These are phyloP conservation scores for Dendrolimus punctatus DNA, from an alignment of 1,140 invertebrate genomes.

Conservation along the genomic window DNA sequence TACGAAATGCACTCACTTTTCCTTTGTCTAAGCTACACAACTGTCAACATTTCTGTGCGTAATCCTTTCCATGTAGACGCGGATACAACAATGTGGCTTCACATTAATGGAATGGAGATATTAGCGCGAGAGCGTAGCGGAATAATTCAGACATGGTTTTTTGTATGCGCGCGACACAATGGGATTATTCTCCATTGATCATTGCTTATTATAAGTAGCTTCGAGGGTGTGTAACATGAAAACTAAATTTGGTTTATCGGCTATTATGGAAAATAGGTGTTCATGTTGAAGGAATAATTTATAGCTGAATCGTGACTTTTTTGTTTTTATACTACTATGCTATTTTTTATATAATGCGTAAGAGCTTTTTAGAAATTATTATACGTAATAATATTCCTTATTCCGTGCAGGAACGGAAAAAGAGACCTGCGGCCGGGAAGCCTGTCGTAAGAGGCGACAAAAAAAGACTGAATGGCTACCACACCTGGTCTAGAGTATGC, in stretches of 20 bases:
- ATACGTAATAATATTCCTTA: no score
- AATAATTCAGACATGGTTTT: slow-evolving; percentile 68
- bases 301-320: slow-evolving; percentile 61
- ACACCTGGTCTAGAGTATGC: no score
- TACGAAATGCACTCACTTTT: slow-evolving; percentile 40
- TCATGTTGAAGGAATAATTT: slow-evolving; percentile 66
- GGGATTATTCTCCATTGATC: slow-evolving; percentile 70
- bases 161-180: slow-evolving; percentile 62
- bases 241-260: slow-evolving; percentile 72
- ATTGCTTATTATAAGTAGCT: slow-evolving; percentile 69
- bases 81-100: slow-evolving; percentile 35
- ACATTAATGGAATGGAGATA: slow-evolving; percentile 66
- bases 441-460: no score
- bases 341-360: neutral
- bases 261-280: slow-evolving; percentile 71
- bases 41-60: slow-evolving; percentile 56
- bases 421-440: no score
- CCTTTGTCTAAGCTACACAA: slow-evolving; percentile 54
- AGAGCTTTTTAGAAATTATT: no score
- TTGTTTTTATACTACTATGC: slow-evolving; percentile 23
- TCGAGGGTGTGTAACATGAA: slow-evolving; percentile 68
- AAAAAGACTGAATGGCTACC: no score
- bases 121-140: slow-evolving; percentile 61
- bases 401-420: no score
- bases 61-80: slow-evolving; percentile 50